A percentile compares a stretch with the other conserved stretches of the same genome.
Conservation (phyloP, 2,797 vertebrate genomes). For the Astyanax mexicanus region DNA sequence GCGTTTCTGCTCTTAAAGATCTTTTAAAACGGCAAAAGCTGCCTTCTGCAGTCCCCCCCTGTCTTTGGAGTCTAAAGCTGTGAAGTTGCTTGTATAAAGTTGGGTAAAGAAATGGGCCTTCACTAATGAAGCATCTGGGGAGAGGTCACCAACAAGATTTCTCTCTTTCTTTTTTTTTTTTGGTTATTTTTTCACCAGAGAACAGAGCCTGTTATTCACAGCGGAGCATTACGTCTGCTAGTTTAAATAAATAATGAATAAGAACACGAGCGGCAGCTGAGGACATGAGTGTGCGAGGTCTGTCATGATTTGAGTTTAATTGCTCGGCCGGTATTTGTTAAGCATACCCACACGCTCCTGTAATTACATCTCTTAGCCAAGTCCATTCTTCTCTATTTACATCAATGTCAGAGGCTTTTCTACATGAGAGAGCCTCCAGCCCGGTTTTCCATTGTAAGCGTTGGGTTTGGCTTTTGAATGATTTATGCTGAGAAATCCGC, state of each 20-base stretch:
- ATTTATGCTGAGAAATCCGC: slow-evolving; percentile 3
- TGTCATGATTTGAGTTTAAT: slow-evolving; percentile 29
- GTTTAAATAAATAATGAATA: slow-evolving; percentile 43
- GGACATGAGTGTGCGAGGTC: background rate
- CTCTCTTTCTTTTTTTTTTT: slow-evolving; percentile 1
- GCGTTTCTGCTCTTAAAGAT: slow-evolving; percentile 38
- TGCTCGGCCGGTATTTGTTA: slow-evolving; percentile 11
- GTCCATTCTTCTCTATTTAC: slow-evolving; percentile 30
- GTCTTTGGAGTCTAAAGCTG: slow-evolving; percentile 23
- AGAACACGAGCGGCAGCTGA: slow-evolving; percentile 5
- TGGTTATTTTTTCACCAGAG: slow-evolving; percentile 8
- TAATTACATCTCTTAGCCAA: slow-evolving; percentile 16
- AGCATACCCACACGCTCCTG: slow-evolving; percentile 6
- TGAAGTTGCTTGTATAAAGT: slow-evolving; percentile 40
- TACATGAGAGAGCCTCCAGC: slow-evolving; percentile 18
- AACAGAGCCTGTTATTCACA: slow-evolving; percentile 19
- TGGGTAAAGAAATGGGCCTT: slow-evolving; percentile 37
- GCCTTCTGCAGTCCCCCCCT: background rate
- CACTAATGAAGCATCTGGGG: slow-evolving; percentile 50
- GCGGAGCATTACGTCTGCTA: slow-evolving; percentile 20
- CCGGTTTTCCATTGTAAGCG: background rate
- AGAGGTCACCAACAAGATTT: slow-evolving; percentile 46
- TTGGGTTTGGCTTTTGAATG: slow-evolving; percentile 2
- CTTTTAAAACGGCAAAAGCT: slow-evolving; percentile 7
- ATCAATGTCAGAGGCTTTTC: slow-evolving; percentile 16